Evolutionary conservation across 2,797 vertebrate species (phyloP), one percentile per base, ranked within the genome.

Genomic region (Chaenodraco wilsoni): DNA sequence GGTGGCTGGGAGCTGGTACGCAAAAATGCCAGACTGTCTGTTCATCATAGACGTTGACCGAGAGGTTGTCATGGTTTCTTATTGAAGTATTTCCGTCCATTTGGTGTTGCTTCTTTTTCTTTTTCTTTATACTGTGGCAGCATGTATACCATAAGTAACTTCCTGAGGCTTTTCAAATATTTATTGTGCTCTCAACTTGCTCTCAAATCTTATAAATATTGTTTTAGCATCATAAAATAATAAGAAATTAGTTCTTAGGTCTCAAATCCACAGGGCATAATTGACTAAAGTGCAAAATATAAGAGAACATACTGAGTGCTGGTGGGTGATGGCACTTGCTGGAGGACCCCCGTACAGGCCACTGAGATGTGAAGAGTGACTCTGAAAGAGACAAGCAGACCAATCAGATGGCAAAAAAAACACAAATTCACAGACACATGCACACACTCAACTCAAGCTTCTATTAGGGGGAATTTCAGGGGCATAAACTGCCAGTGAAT

Each of bases 281-380:
- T 13, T 78, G 72, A 72, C 59, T 76, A 52, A 50, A 40, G 65
- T 60, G 59, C 64, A 76, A 74, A 74, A 79, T 74, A 62, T 3
- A 59, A 65, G 58, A 37, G 61, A 49, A 96, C 97, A 93, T 94
- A 99, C 97, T 0, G 95, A 91, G 88, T 96, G 95, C 88, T 96
- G 97, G 71, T 96, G 95, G 37, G 95, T 91, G 89, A 96, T 93
- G 76, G 94, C 76, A 74, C 95, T 87, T 3, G 94, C 92, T 54
- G 95, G 79, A 78, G 95, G 88, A 64, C 93, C 89, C 81, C 96
- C 95, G 0, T 98, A 98, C 72, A 98, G 91, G 87, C 95, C 94
- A 11, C 96, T 95, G 91, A 97, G 93, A 87, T 97, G 96, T 90
- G 94, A 94, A 59, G 96, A 96, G 91, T 96, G 96, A 89, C 95